Percentiles rank a stretch among this genome's conserved stretches.
These are phyloP conservation scores for Nothocercus julius DNA, from an alignment of 2,113 vertebrate genomes.

Conservation along the genomic window DNA sequence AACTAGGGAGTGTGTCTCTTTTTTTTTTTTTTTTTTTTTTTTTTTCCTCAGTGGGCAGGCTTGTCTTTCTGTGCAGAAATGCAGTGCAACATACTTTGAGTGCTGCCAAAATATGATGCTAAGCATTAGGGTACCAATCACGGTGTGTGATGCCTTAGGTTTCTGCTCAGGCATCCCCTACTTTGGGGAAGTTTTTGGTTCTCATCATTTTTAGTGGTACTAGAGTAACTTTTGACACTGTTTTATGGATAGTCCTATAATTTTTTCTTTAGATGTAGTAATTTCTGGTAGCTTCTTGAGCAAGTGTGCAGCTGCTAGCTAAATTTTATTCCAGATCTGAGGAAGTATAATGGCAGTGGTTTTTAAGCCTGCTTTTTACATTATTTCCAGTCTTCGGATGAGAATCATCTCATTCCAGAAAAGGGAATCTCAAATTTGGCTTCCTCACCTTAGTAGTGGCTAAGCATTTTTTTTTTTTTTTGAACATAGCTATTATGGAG, in stretches of 20 bases:
- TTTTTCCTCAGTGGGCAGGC: background rate
- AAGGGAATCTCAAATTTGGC: background rate
- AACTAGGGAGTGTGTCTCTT: background rate
- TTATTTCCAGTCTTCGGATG: background rate
- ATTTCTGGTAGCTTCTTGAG: background rate
- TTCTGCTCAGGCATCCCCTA: background rate
- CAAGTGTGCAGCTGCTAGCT: background rate
- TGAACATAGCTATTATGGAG: background rate
- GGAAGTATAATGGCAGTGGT: background rate
- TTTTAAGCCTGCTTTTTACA: background rate
- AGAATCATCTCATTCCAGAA: background rate
- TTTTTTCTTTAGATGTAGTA: background rate
- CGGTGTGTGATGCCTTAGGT: background rate
- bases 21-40: constrained; percentile 3
- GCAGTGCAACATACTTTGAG: background rate
- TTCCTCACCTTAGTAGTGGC: background rate
- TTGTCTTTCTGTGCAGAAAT: background rate
- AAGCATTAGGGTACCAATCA: background rate
- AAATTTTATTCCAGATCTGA: background rate
- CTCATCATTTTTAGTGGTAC: background rate
- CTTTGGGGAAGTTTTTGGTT: background rate
- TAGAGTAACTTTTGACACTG: background rate
- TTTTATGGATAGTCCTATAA: background rate
- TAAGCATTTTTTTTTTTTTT: background rate
- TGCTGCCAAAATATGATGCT: background rate